phyloP scores from a whole-genome alignment of 2,888 invertebrate genomes.

The Melanargia galathea region DNA sequence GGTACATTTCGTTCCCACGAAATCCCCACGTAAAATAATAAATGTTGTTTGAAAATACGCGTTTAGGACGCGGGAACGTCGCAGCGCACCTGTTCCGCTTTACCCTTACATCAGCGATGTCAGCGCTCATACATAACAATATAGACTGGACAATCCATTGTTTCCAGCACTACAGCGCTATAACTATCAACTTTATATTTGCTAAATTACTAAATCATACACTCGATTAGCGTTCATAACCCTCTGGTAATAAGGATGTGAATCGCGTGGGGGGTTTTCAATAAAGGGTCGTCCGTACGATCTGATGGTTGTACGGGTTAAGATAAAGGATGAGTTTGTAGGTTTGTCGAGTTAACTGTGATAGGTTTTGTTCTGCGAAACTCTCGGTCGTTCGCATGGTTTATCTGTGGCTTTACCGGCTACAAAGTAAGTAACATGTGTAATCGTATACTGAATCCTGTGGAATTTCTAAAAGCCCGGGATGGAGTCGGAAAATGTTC shows the following conservation, averaged over 20 bases:
- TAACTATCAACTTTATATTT: slow-evolving; percentile 24
- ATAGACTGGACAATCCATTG: slow-evolving; percentile 31
- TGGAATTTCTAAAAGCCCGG: slow-evolving; percentile 7
- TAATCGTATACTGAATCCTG: slow-evolving; percentile 24
- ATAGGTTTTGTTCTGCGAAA: slow-evolving; percentile 33
- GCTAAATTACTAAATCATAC: neutral
- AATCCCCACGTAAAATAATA: slow-evolving; percentile 18
- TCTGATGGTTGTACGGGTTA: slow-evolving; percentile 23
- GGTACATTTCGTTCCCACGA: slow-evolving; percentile 6
- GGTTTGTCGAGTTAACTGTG: slow-evolving; percentile 29
- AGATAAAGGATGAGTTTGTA: slow-evolving; percentile 36
- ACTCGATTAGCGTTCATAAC: slow-evolving; percentile 4
- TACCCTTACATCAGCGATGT: slow-evolving; percentile 29
- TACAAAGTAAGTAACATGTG: slow-evolving; percentile 21
- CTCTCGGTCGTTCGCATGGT: slow-evolving; percentile 22
- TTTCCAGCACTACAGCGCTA: slow-evolving; percentile 28
- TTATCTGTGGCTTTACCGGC: slow-evolving; percentile 29
- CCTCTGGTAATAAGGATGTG: neutral
- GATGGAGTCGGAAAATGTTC: neutral
- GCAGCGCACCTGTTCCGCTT: slow-evolving; percentile 33
- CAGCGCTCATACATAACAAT: slow-evolving; percentile 27
- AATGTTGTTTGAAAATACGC: slow-evolving; percentile 28
- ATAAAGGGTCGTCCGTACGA: slow-evolving; percentile 20
- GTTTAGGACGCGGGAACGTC: slow-evolving; percentile 19
- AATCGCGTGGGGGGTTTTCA: neutral